Evolutionary conservation across 1,140 invertebrate species (phyloP).

Genomic region (Samia ricini): DNA sequence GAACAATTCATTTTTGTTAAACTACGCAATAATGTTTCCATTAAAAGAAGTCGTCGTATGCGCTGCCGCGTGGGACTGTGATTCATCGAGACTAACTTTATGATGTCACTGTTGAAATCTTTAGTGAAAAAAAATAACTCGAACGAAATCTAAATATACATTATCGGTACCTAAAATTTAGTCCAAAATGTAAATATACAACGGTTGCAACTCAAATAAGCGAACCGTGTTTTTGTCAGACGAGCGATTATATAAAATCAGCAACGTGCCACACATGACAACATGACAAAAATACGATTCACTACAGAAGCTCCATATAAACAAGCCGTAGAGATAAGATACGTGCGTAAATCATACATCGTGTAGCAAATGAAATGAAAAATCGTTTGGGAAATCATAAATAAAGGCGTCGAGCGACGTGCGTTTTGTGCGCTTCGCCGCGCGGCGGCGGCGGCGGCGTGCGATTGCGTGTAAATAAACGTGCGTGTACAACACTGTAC

Average conservation of each 20-base stretch:
- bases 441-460: conserved; percentile 18
- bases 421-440: conserved; percentile 26
- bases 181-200: neutral
- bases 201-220: conserved; percentile 4
- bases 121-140: conserved; percentile 21
- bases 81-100: conserved; percentile 20
- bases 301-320: conserved; percentile 34
- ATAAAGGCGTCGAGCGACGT: conserved; percentile 14
- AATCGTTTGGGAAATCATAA: conserved; percentile 29
- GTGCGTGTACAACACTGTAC: conserved; percentile 41
- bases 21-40: conserved; percentile 20
- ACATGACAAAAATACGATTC: conserved; percentile 40
- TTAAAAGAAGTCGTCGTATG: conserved; percentile 18
- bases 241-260: conserved; percentile 18
- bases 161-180: neutral
- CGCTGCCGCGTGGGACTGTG: conserved; percentile 25
- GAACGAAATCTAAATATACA: neutral
- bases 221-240: conserved; percentile 37
- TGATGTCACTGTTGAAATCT: conserved; percentile 28
- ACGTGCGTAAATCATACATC: conserved; percentile 57
- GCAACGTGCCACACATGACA: conserved; percentile 11
- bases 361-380: conserved; percentile 59
- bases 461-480: conserved; percentile 20
- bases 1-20: neutral
- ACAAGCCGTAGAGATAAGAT: conserved; percentile 44